Evolutionary conservation across 2,888 invertebrate genomes (phyloP).

Genomic region (Cephus pygmeus): DNA sequence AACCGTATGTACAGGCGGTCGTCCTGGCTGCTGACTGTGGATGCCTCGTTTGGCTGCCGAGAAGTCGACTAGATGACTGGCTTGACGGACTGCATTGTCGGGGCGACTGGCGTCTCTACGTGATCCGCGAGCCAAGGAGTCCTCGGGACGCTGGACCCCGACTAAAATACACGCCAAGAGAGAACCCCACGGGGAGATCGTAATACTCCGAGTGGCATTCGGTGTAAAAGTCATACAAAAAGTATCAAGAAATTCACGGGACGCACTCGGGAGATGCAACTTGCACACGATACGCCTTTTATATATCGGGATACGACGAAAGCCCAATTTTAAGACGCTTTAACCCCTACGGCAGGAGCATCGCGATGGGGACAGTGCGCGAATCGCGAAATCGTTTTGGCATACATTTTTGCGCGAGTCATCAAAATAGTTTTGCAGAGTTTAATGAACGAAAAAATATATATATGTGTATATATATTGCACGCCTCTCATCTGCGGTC

Average conservation of each 20-base stretch:
- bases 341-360: not conserved
- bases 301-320: not conserved
- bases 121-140: constrained; percentile 40
- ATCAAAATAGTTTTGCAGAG: not conserved
- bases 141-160: constrained; percentile 8
- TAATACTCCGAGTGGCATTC: not conserved
- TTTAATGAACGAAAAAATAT: not conserved
- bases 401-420: not conserved
- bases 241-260: constrained; percentile 12
- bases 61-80: constrained; percentile 12
- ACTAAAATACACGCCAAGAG: constrained; percentile 14
- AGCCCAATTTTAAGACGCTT: not conserved
- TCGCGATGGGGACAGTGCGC: not conserved
- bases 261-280: constrained; percentile 10
- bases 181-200: constrained; percentile 2
- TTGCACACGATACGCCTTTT: not conserved
- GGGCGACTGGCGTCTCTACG: constrained; percentile 35
- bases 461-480: too few relatives aligned
- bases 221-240: not conserved
- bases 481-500: too few relatives aligned
- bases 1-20: constrained; percentile 13
- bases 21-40: constrained; percentile 5
- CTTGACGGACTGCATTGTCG: constrained; percentile 33
- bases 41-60: not conserved
- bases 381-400: not conserved